phyloP scores from a whole-genome alignment of 2,888 invertebrate genomes.

The Lacanobia oleracea region DNA sequence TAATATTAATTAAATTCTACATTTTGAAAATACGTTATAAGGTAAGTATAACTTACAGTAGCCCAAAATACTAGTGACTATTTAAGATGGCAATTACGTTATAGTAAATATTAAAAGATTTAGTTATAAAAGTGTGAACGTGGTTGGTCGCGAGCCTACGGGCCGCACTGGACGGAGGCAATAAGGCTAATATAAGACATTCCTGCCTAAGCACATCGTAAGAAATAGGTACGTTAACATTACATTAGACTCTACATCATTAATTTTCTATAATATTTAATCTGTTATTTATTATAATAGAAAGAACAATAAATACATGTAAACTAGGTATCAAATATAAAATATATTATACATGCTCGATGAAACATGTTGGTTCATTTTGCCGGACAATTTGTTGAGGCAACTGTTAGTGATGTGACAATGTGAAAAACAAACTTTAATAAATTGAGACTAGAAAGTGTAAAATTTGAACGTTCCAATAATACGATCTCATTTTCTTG shows the following conservation, averaged over 20 bases:
- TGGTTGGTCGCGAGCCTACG: constrained; percentile 21
- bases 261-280: constrained; percentile 59
- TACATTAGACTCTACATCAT: constrained; percentile 60
- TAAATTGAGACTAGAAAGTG: constrained; percentile 89
- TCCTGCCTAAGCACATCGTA: constrained; percentile 62
- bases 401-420: constrained; percentile 68
- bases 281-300: constrained; percentile 55
- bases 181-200: constrained; percentile 78
- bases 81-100: constrained; percentile 81
- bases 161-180: constrained; percentile 80
- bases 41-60: constrained; percentile 75
- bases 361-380: constrained; percentile 52
- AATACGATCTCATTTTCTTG: constrained; percentile 74
- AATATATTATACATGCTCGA: constrained; percentile 47
- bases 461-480: constrained; percentile 78
- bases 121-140: constrained; percentile 49
- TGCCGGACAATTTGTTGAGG: constrained; percentile 48
- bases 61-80: constrained; percentile 85
- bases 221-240: constrained; percentile 46
- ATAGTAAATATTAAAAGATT: constrained; percentile 61
- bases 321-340: constrained; percentile 41
- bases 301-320: constrained; percentile 59
- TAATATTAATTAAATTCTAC: constrained; percentile 56
- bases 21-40: constrained; percentile 61
- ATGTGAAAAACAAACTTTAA: constrained; percentile 76